Evolutionary conservation across 2,797 vertebrate genomes (phyloP).

Genomic region (Vireo griseus): DNA sequence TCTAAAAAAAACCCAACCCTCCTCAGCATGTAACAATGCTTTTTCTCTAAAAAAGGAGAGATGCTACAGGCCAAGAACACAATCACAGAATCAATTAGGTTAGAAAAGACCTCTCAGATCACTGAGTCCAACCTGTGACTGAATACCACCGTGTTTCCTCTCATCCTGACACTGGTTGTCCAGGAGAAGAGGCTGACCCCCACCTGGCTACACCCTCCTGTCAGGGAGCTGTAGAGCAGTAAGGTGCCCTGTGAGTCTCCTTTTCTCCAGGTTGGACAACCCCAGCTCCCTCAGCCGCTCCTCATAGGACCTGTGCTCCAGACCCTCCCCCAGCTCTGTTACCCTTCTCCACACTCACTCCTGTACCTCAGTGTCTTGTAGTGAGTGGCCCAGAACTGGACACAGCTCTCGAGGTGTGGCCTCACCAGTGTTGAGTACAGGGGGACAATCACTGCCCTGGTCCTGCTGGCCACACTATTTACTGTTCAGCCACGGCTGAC

Average conservation of each 20-base stretch:
- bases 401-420: not conserved
- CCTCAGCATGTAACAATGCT: accelerated
- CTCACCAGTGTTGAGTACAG: not conserved
- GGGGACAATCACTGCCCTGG: not conserved
- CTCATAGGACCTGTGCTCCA: not conserved
- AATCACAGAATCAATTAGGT: not conserved
- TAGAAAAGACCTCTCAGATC: not conserved
- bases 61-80: not conserved
- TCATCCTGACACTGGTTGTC: accelerated
- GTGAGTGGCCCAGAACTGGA: not conserved
- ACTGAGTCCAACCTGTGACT: not conserved
- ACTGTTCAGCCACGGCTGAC: not conserved
- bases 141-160: not conserved
- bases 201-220: not conserved
- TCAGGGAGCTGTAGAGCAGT: not conserved
- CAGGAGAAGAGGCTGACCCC: accelerated
- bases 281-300: not conserved
- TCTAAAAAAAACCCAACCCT: accelerated
- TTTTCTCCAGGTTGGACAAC: not conserved
- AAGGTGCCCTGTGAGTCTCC: not conserved
- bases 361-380: not conserved
- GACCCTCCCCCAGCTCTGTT: accelerated
- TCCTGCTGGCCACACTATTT: not conserved
- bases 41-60: not conserved
- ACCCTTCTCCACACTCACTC: not conserved